Conservation (phyloP, 1,140 invertebrate genomes). For the Chelonus insularis region DNA sequence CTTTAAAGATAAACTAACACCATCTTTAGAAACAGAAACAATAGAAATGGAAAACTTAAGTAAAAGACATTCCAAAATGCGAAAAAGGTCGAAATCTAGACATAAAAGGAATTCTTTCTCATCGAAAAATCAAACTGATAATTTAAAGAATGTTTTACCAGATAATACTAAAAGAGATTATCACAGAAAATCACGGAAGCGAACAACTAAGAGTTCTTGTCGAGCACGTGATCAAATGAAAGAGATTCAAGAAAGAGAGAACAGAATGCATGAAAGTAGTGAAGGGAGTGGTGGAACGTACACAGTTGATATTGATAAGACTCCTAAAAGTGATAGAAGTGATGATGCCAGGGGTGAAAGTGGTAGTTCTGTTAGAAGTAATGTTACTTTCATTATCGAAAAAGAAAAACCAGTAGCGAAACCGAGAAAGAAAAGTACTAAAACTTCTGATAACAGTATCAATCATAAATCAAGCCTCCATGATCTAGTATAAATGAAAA, state of each 20-base stretch:
- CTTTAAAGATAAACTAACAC: constrained; percentile 17
- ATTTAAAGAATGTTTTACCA: no score
- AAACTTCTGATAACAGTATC: no score
- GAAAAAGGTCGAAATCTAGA: constrained; percentile 21
- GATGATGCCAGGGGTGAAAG: constrained; percentile 31
- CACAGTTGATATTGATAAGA: constrained; percentile 40
- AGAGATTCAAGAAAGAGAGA: neutral
- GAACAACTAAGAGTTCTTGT: neutral
- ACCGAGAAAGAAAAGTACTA: constrained; percentile 33
- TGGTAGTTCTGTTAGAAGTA: constrained; percentile 41
- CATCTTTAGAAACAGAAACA: constrained; percentile 3
- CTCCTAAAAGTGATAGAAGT: constrained; percentile 43
- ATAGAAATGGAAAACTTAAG: constrained; percentile 16
- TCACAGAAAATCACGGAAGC: no score
- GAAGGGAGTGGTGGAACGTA: constrained; percentile 47
- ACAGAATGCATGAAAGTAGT: constrained; percentile 17
- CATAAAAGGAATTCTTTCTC: constrained; percentile 34
- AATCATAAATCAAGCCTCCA: no score
- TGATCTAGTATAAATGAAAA: no score
- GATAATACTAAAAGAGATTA: no score
- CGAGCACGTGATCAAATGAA: constrained; percentile 25
- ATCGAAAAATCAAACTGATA: no score
- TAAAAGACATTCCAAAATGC: neutral
- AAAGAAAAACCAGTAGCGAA: constrained; percentile 43
- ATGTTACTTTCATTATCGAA: constrained; percentile 50